Base-by-base conservation (phyloP, 2,888 invertebrate genomes). In the Gymnocheta viridis region DNA sequence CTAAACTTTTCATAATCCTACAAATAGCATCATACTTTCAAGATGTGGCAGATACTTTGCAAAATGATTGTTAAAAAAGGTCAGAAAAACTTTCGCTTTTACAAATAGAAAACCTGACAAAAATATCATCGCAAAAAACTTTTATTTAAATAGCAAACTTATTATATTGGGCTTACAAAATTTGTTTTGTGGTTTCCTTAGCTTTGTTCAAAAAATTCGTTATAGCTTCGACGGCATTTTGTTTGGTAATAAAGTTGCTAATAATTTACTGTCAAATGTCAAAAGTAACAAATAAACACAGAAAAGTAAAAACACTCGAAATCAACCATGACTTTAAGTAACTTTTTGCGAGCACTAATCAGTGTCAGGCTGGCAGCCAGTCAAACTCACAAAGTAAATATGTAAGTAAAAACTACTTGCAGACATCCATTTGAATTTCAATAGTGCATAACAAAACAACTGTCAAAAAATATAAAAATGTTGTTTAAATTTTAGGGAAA, bases 251-350 rank as follows among this genome's bases (percentile, higher is more conserved):
- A 80, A 60, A 78, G 56, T 72, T 81, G 60, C 77, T 81, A 77
- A 84, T 77, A 81, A 76, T 83, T 83, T 80, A 81, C 77, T 62
- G 67, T 77, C 77, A 84, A 84, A 81, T 84, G 84, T 84, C 84
- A 84, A 84, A 84, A 84, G 84, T 81, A 60, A 70, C 29, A 62
- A 79, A 17, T 27, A 29, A 56, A 56, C 4, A 51, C 5, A 66
- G 35, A 32, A 81, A 66, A n/a, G 19, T 24, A 22, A 22, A 78
- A 64, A 47, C 4, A 19, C 27, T 14, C 12, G 62, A 51, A 64
- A 22, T 32, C 66, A 78, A 44, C 70, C 74, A 58, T 80, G 76
- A 81, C 67, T 72, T 80, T 54, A 80, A 67, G 70, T 80, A 76
- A 80, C 29, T 27, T 79, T 82, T 78, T 41, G 51, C 32, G 24